Evolutionary conservation across 2,797 vertebrate species (phyloP), one percentile per base, ranked within the genome.

Genomic region (Ceyx erithaca): DNA sequence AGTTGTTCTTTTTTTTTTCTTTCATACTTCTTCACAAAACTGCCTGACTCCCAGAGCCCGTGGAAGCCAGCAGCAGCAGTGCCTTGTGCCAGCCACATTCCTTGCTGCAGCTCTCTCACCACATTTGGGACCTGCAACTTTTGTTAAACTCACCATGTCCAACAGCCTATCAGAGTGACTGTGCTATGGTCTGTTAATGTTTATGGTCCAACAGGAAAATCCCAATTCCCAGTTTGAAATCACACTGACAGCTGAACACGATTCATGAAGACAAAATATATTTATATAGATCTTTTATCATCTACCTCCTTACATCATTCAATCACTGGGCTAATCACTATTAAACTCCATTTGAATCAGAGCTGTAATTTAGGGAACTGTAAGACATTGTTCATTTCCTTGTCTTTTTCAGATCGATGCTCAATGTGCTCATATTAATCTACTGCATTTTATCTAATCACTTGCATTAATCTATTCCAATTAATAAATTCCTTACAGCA

Each of bases 321-420:
- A 71, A 61, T 62, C 66, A 66, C 71, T 59, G 48, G 58, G 55
- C 68, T 52, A 79, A 73, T 81, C 55, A 45, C 52, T 66, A 43
- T 67, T 89, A 89, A 80, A 78, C 5, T 33, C 55, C 59, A 83
- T 76, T 92, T 63, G 67, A 80, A 85, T 43, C 67, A n/a, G 62
- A 82, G 68, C 35, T 12, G 63, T 15, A 80, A 85, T 46, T 85
- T 64, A 91, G 57, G 52, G 73, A 94, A 57, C 63, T 63, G 40
- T 67, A 76, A 85, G 63, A 49, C 63, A 94, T 77, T 86, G 85
- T 58, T 87, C 84, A 90, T 54, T 69, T 89, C 85, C 86, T 76
- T 45, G 71, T 71, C 52, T 84, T 90, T 76, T 93, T 96, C 85
- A 93, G 93, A 92, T 85, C 91, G 95, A 66, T 61, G 94, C 80